phyloP scores from a whole-genome alignment of 2,113 vertebrate genomes.

The Tauraco erythrolophus region DNA sequence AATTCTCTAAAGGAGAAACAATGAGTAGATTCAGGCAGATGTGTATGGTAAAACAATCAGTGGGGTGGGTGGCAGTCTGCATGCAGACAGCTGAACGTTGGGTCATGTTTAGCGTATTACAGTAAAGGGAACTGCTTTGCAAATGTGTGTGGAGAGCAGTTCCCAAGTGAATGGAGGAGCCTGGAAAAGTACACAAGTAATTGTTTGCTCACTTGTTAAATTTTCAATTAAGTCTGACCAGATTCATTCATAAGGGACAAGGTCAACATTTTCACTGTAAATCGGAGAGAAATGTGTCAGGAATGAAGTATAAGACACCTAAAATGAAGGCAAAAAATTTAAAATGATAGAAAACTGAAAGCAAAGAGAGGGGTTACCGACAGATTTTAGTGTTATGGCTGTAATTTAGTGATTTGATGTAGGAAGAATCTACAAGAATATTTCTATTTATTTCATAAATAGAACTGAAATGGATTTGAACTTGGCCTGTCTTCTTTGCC shows the following conservation, averaged over 20 bases:
- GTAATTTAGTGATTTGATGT: background rate
- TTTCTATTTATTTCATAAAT: constrained; percentile 17
- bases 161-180: background rate
- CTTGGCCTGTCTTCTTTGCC: background rate
- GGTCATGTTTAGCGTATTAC: background rate
- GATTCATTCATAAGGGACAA: background rate
- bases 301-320: background rate
- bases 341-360: background rate
- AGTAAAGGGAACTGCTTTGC: background rate
- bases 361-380: background rate
- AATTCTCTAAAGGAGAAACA: background rate
- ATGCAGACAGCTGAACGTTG: rapidly evolving
- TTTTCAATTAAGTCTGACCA: background rate
- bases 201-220: constrained; percentile 27
- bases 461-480: constrained; percentile 10
- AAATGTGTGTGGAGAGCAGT: background rate
- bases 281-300: background rate
- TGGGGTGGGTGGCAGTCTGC: background rate
- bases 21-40: background rate
- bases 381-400: background rate
- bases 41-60: background rate
- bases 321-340: background rate
- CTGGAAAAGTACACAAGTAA: background rate
- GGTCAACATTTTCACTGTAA: background rate
- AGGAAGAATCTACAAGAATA: background rate